Base-by-base conservation (phyloP, 2,113 vertebrate species). In the Fukomys damarensis region DNA sequence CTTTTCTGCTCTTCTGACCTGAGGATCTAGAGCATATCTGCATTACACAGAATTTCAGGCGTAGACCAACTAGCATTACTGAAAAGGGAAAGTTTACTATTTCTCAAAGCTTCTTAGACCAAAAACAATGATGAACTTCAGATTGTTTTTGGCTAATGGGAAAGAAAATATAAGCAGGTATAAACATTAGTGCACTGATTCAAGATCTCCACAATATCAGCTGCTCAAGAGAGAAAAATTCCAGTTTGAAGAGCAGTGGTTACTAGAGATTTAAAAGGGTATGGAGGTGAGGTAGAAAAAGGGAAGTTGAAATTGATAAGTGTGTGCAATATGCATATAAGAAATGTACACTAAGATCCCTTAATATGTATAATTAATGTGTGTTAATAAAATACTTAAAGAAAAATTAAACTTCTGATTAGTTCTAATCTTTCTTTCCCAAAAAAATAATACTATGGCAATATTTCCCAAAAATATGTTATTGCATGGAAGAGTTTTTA, bases 1-100 rank as follows among this genome's bases (percentile, higher is more conserved):
- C 46, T 95, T 56, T 92, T 49, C 76, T 93, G 49, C 3, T 93
- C 24, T 81, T 91, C 30, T 84, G 1, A 68, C 74, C 56, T 94
- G 83, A 63, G 2, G 76, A 74, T 72, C 79, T 66, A 66, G 56
- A 59, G 43, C 30, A 52, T 49, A 61, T 82, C 66, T 65, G 0
- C 32, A 16, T 79, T 88, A 46, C 65, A 92, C 7, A 63, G 52
- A 91, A 91, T 76, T 85, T 22, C 32, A 95, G 20, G 59, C 66
- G 22, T 28, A 66, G 56, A 82, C 56, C n/a, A 90, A 87, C 63
- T 96, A 63, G 17, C 74, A 52, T 30, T 91, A 65, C 22, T 17
- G 26, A 28, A 28, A 93, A 83, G 26, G 90, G 5, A 17, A 85
- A 94, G 28, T 32, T 66, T 63, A 13, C 3, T 46, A 54, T 84